Conservation (phyloP, 2,888 invertebrate species). For the Fissipunctia ypsillon region DNA sequence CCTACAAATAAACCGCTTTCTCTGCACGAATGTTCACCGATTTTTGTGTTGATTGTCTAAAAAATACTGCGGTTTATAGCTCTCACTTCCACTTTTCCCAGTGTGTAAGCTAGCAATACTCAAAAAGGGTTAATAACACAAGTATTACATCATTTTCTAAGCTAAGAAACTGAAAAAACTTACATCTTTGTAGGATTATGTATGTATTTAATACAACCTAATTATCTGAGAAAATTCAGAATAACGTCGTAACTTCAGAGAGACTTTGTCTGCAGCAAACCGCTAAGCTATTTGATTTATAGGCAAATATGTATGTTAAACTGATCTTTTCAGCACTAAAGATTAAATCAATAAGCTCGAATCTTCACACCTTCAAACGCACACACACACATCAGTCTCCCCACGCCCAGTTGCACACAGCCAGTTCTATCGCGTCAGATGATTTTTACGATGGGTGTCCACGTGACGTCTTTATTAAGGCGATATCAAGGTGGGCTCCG, state of each 20-base stretch:
- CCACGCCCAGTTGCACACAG: constrained; percentile 13
- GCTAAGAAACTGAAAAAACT: no score
- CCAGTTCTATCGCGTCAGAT: constrained; percentile 65
- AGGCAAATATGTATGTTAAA: neutral
- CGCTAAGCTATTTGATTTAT: neutral
- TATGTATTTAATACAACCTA: neutral
- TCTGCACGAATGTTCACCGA: neutral
- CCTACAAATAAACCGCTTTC: neutral
- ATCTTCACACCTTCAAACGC: constrained; percentile 5
- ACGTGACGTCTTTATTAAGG: constrained; percentile 83
- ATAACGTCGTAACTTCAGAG: neutral
- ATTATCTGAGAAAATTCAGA: no score
- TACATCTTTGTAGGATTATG: no score
- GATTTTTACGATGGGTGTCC: constrained; percentile 75
- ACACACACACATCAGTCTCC: neutral
- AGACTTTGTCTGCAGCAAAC: neutral
- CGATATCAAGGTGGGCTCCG: constrained; percentile 78
- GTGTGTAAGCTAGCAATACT: neutral
- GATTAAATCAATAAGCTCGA: neutral
- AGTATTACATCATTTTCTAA: neutral
- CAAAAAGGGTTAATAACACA: neutral
- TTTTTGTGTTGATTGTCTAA: neutral
- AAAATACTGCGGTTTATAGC: neutral
- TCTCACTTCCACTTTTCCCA: neutral
- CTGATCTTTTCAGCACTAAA: neutral